Base-by-base conservation (phyloP, 37 sponge, comb jelly and placozoan species). In the Beroe forskalii region DNA sequence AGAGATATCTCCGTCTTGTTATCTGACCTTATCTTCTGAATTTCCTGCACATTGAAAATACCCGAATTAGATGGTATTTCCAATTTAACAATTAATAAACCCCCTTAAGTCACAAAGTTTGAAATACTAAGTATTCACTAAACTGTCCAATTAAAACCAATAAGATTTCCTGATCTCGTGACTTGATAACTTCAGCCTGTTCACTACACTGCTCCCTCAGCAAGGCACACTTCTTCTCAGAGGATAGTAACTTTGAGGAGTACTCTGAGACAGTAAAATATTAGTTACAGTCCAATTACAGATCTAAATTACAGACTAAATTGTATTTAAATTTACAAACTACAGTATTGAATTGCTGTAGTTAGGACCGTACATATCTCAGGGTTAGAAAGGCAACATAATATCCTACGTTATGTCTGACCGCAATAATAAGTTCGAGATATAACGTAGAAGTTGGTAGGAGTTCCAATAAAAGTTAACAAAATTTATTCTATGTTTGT, bases 221-320 rank as follows among this genome's bases (percentile, higher is more conserved):
- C 1, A 27, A 17, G 31, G 27, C 4, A 44, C 25, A 80, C 55
- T 44, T 80, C 55, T 80, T 80, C 86, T 80, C 86, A 30, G 86
- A 40, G 2, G 27, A 22, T n/a, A 80, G 55, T 42, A 80, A 27
- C 31, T 80, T 80, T 14, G 38, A 33, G 55, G 48, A 42, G 86
- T 80, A 80, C 86, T 80, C 86, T 42, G 86, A 44, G 17, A 72
- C 75, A 36, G 31, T 35, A 37, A 33, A 37, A 24, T 14, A 24
- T 8, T 25, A 24, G 67, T 27, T 66, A 24, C 8, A 24, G 8
- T 66, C n/a, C 6, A 66, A 66, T 55, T 55, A 55, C 17, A 55
- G 60, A 20, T 20, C 60, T 20, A n/a, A n/a, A n/a, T n/a, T n/a
- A n/a, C n/a, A n/a, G n/a, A n/a, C n/a, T n/a, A n/a, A n/a, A n/a